phyloP scores from a whole-genome alignment of 1,140 invertebrate genomes.

The Trinorchestia longiramus region DNA sequence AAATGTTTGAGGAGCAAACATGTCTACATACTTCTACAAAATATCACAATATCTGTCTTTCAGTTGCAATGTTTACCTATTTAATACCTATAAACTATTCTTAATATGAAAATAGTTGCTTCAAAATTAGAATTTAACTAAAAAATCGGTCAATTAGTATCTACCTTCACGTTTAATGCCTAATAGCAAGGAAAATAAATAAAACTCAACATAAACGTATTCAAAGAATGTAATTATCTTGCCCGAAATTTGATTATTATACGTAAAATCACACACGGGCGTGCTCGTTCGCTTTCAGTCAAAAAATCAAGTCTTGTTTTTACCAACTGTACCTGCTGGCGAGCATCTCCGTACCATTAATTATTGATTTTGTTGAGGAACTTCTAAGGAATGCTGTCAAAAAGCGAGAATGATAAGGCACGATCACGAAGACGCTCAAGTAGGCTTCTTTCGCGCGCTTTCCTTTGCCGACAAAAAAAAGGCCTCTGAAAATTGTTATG shows the following conservation, averaged over 20 bases:
- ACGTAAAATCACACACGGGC: background rate
- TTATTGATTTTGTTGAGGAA: constrained; percentile 2
- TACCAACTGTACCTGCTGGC: background rate
- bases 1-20: too few species aligned
- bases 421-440: background rate
- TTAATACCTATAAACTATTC: too few species aligned
- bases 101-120: background rate
- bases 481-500: background rate
- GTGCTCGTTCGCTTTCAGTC: background rate
- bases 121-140: background rate
- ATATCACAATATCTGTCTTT: too few species aligned
- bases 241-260: background rate
- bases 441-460: background rate
- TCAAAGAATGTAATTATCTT: background rate
- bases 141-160: background rate
- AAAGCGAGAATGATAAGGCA: background rate
- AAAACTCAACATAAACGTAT: background rate
- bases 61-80: too few species aligned
- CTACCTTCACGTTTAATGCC: background rate
- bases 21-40: too few species aligned
- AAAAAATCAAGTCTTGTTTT: background rate
- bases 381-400: constrained; percentile 7
- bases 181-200: background rate
- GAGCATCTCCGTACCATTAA: background rate
- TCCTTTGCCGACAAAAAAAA: background rate